Conservation (phyloP, 2,113 vertebrate species). For the Anser cygnoides region DNA sequence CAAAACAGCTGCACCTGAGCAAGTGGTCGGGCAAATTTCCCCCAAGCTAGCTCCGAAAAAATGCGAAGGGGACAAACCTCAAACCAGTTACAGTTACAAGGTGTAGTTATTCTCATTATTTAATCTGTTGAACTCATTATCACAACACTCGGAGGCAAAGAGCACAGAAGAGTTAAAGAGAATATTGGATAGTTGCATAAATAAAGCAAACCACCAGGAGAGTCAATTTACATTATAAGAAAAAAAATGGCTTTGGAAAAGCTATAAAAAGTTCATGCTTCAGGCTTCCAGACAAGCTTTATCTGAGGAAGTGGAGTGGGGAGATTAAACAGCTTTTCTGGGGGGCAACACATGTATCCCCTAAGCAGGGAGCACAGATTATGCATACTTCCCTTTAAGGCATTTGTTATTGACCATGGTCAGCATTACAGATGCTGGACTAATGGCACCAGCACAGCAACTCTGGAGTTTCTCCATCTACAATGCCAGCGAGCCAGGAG, state of each 20-base stretch:
- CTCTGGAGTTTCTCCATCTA: background rate
- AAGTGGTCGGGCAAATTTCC: background rate
- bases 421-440: background rate
- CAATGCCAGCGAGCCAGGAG: background rate
- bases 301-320: background rate
- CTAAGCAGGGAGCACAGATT: background rate
- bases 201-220: background rate
- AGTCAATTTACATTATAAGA: slow-evolving; percentile 29
- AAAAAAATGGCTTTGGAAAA: slow-evolving; percentile 36
- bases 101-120: background rate
- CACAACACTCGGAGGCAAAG: background rate
- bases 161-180: slow-evolving; percentile 17
- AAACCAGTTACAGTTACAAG: background rate
- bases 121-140: slow-evolving; percentile 8
- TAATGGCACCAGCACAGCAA: background rate
- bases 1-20: slow-evolving; percentile 40
- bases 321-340: slow-evolving; percentile 28
- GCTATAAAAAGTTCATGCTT: slow-evolving; percentile 18
- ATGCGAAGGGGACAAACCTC: background rate
- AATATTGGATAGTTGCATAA: background rate
- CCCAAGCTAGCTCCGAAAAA: background rate
- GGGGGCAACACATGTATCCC: background rate
- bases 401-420: fast-evolving
- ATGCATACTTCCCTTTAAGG: background rate
- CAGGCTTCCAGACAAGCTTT: slow-evolving; percentile 35